Evolutionary conservation across 2,113 vertebrate genomes (phyloP).

Genomic region (Grammomys surdaster): DNA sequence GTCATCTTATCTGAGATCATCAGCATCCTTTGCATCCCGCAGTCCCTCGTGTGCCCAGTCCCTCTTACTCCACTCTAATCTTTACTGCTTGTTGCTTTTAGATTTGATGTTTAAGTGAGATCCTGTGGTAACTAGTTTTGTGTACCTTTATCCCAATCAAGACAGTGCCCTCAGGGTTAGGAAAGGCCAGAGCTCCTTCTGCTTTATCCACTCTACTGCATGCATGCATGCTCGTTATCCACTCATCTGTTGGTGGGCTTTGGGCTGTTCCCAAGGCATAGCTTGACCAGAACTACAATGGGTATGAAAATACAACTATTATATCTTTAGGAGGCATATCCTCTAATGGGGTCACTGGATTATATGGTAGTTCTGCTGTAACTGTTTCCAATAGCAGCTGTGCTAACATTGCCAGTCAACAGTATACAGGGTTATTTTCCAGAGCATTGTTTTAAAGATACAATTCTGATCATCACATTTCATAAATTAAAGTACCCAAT

Average conservation of each 20-base stretch:
- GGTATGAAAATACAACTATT: not conserved
- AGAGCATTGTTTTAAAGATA: not conserved
- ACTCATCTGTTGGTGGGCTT: not conserved
- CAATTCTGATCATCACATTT: not conserved
- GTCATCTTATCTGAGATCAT: too few relatives aligned
- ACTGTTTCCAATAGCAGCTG: not conserved
- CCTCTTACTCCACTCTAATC: not conserved
- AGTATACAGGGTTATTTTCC: not conserved
- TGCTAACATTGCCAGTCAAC: not conserved
- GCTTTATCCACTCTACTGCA: not conserved
- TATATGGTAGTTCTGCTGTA: not conserved
- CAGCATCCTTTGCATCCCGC: not conserved
- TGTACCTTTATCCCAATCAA: not conserved
- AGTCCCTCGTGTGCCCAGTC: too few relatives aligned
- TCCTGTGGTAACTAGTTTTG: not conserved
- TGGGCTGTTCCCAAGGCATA: not conserved
- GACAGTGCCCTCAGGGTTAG: not conserved
- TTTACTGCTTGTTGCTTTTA: not conserved
- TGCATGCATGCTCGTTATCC: not conserved
- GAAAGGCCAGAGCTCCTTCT: not conserved
- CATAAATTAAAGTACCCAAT: slow-evolving; percentile 11
- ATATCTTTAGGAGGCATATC: not conserved
- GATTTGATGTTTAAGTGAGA: not conserved
- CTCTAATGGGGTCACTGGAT: not conserved
- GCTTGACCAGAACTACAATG: not conserved